Evolutionary conservation across 53 echinoderm and acorn worm species (phyloP), one percentile per base, ranked within the genome.

Genomic region (Holothuria leucospilota): DNA sequence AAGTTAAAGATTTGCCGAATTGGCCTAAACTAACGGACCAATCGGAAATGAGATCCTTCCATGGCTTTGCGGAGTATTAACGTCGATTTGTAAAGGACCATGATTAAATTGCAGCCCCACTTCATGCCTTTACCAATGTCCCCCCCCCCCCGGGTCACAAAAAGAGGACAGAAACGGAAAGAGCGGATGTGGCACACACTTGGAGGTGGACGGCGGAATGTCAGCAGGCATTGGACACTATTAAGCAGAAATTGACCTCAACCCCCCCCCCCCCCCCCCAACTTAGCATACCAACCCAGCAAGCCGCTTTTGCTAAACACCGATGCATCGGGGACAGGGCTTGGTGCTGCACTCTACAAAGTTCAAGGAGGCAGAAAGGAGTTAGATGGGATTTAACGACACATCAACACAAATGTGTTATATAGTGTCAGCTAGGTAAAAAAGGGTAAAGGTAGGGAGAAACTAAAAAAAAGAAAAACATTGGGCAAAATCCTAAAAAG

Each of bases 1-100:
- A 90, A 63, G 15, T 87, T 1, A 6, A 34, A 20, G 84, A 60
- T 11, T 41, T 93, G 27, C 26, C 56, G 61, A 66, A 72, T 12
- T 93, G 90, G 90, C 77, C 70, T 1, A 28, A 28, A 2, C 93
- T 82, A 18, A 56, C 56, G 6, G 74, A 68, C 30, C 66, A 81
- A 46, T 79, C 58, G 5, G 81, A 92, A 85, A 29, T 92, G 40
- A 46, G 88, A 71, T 74, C 68, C 23, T 92, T 92, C 40, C 89
- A 86, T 7, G 93, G 93, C 1, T 69, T 90, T 29, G 69, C 93
- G 0, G 86, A 90, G 6, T 93, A 90, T 64, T 93, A 87, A 39
- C 60, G 93, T 0, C 23, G 93, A 18, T 92, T 92, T 28, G 78
- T 92, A 30, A 62, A 92, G 23, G 87, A 74, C 6, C 89, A 90